phyloP scores from a whole-genome alignment of 2,888 invertebrate species.

The Hyposoter didymator region DNA sequence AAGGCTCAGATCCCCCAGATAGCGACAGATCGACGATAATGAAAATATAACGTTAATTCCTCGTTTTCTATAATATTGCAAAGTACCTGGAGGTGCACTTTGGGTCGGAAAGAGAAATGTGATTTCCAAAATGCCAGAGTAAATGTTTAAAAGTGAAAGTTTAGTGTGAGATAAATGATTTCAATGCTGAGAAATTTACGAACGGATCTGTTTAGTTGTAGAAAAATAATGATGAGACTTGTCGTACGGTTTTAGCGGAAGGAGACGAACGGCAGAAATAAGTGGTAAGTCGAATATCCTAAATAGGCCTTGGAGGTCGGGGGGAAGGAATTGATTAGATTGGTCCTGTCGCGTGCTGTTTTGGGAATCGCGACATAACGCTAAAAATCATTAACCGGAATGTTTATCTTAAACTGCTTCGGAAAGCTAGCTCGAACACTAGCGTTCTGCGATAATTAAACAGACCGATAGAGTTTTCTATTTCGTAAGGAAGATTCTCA shows the following conservation, averaged over 20 bases:
- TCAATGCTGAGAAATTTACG: neutral
- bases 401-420: conserved; percentile 46
- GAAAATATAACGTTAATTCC: neutral
- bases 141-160: neutral
- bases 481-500: conserved; percentile 44
- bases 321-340: conserved; percentile 47
- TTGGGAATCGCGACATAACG: conserved; percentile 16
- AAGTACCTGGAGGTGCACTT: neutral
- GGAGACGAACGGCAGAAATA: conserved; percentile 4
- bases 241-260: neutral
- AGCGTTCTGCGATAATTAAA: conserved; percentile 21
- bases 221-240: conserved; percentile 12
- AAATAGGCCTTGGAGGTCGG: conserved; percentile 54
- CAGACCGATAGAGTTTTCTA: conserved; percentile 47
- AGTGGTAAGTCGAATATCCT: conserved; percentile 39
- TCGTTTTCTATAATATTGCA: neutral
- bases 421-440: neutral
- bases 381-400: conserved; percentile 60
- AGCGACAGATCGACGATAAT: neutral
- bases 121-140: neutral
- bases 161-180: neutral
- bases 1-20: neutral
- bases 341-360: conserved; percentile 57
- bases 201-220: neutral
- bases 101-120: neutral